Conservation (phyloP, 2,797 vertebrate genomes). For the Schizopygopsis malacanthus region DNA sequence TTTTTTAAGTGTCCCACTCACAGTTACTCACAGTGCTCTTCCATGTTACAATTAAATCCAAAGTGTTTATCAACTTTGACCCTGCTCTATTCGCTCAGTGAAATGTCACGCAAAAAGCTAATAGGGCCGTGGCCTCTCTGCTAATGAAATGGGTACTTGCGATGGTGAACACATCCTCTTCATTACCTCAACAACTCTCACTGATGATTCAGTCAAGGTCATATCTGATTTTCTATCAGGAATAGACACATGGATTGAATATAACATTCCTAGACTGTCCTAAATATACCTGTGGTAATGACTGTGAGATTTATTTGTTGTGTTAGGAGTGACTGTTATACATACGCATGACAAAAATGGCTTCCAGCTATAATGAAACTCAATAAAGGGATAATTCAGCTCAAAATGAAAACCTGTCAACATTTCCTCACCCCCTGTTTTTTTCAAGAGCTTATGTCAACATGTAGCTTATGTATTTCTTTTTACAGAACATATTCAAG, state of each 20-base stretch:
- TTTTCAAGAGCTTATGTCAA: neutral
- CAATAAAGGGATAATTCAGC: neutral
- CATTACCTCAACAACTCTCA: slow-evolving; percentile 11
- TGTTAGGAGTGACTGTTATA: neutral
- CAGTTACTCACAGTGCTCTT: neutral
- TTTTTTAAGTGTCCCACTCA: neutral
- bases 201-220: slow-evolving; percentile 2
- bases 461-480: neutral
- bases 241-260: neutral
- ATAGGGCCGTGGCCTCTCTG: neutral
- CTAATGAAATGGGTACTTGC: neutral
- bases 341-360: neutral
- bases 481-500: neutral
- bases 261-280: neutral
- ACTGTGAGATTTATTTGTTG: neutral
- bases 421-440: neutral
- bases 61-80: slow-evolving; percentile 5
- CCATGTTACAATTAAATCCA: neutral
- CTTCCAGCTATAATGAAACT: neutral
- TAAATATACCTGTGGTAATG: neutral
- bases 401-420: neutral
- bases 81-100: neutral
- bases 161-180: slow-evolving; percentile 20
- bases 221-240: slow-evolving; percentile 13
- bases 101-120: neutral